Percentiles rank a stretch among this genome's conserved stretches.
Conservation (phyloP, 2,797 vertebrate genomes). For the Luscinia luscinia region DNA sequence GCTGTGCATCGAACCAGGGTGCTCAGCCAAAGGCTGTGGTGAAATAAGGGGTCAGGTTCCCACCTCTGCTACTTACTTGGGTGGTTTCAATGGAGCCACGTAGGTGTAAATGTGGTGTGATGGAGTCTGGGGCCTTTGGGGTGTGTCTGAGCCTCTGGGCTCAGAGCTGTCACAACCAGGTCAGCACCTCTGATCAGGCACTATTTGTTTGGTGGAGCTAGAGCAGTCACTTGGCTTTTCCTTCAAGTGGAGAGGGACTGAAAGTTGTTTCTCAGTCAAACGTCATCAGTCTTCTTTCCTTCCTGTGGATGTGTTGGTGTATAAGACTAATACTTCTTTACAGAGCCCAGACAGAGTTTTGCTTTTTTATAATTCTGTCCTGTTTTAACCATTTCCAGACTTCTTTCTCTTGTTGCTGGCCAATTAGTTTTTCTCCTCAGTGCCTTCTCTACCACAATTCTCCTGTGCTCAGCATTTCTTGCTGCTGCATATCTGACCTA, state of each 20-base stretch:
- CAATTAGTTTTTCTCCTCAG: conserved; percentile 5
- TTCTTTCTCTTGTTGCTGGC: not conserved
- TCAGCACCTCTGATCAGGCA: not conserved
- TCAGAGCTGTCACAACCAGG: not conserved
- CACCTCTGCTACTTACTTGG: not conserved
- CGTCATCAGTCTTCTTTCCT: not conserved
- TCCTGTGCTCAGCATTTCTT: conserved; percentile 34
- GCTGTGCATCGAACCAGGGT: not conserved
- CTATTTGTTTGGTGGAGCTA: not conserved
- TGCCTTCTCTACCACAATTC: conserved; percentile 3
- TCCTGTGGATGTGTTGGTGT: not conserved
- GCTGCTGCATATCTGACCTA: conserved; percentile 32
- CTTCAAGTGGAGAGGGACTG: not conserved
- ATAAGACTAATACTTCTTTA: not conserved
- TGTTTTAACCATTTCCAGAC: not conserved
- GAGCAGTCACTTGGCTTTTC: not conserved
- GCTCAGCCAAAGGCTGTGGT: not conserved
- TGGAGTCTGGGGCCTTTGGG: not conserved
- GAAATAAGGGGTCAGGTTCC: not conserved
- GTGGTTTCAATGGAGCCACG: not conserved
- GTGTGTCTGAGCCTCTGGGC: not conserved
- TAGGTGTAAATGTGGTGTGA: not conserved
- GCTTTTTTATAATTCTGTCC: not conserved
- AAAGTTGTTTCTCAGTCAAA: not conserved
- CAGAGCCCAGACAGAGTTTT: not conserved